Conservation (phyloP, 2,888 invertebrate species). For the Beris morrisii region DNA sequence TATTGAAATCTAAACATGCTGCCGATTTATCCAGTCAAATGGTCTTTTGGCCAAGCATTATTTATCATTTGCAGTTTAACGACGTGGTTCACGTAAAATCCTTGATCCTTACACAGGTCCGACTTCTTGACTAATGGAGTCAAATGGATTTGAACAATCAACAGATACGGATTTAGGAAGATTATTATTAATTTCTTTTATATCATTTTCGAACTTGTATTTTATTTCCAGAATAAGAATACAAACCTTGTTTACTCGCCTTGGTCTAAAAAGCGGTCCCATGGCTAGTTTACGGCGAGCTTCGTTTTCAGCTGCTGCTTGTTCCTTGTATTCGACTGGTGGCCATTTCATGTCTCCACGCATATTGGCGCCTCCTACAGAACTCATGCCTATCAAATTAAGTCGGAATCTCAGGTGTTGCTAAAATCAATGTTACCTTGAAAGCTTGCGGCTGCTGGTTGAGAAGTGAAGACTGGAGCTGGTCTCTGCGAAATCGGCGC, state of each 20-base stretch:
- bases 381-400: background rate
- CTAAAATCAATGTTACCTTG: conserved; percentile 58
- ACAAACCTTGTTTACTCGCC: conserved; percentile 61
- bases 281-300: conserved; percentile 70
- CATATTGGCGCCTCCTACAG: conserved; percentile 74
- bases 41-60: no score
- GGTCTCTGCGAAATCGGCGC: conserved; percentile 76
- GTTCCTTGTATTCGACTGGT: conserved; percentile 74
- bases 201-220: no score
- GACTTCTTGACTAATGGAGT: no score
- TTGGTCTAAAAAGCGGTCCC: conserved; percentile 75
- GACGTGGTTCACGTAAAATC: no score
- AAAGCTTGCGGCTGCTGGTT: conserved; percentile 76
- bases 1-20: no score
- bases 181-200: no score
- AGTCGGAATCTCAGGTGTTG: background rate
- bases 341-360: conserved; percentile 89
- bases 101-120: no score
- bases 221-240: background rate
- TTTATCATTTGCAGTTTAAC: no score
- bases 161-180: no score
- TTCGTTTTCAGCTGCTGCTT: conserved; percentile 72
- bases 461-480: conserved; percentile 73
- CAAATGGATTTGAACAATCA: no score
- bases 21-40: no score